A percentile compares a stretch with the other conserved stretches of the same genome.
Evolutionary conservation across 2,888 invertebrate genomes (phyloP).

Genomic region (Phragmatobia fuliginosa): DNA sequence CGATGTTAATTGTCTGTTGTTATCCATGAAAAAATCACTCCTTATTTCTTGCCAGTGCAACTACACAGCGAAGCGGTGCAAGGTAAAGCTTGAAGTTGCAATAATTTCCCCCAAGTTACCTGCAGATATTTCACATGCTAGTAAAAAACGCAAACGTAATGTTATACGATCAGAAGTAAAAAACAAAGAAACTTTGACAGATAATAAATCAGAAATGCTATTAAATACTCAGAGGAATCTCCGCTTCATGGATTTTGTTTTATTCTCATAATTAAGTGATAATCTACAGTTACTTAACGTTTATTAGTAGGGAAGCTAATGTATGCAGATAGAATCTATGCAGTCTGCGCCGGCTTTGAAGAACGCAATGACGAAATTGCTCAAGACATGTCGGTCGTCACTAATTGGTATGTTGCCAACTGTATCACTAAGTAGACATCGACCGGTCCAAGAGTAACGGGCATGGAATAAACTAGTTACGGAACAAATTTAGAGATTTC

Average conservation of each 20-base stretch:
- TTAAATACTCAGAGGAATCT: slow-evolving; percentile 18
- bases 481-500: slow-evolving; percentile 70
- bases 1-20: too few species aligned
- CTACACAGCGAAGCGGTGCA: not conserved
- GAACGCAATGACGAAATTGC: slow-evolving; percentile 71
- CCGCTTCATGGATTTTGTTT: slow-evolving; percentile 45
- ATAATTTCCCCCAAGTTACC: too few species aligned
- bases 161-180: not conserved
- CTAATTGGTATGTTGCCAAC: slow-evolving; percentile 74
- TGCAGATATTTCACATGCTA: not conserved
- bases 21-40: too few species aligned
- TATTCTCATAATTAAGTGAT: slow-evolving; percentile 9
- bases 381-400: slow-evolving; percentile 68
- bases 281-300: slow-evolving; percentile 9
- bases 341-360: slow-evolving; percentile 38
- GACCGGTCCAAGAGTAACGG: slow-evolving; percentile 76
- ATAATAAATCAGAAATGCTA: slow-evolving; percentile 8
- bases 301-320: slow-evolving; percentile 40
- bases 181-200: not conserved
- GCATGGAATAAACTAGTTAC: slow-evolving; percentile 72
- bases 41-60: too few species aligned
- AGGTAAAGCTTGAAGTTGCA: not conserved
- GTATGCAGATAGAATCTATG: slow-evolving; percentile 57
- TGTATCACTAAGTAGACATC: slow-evolving; percentile 61
- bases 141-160: not conserved